Base-by-base conservation (phyloP, 2,797 vertebrate species). In the Helicolenus hilgendorfi region DNA sequence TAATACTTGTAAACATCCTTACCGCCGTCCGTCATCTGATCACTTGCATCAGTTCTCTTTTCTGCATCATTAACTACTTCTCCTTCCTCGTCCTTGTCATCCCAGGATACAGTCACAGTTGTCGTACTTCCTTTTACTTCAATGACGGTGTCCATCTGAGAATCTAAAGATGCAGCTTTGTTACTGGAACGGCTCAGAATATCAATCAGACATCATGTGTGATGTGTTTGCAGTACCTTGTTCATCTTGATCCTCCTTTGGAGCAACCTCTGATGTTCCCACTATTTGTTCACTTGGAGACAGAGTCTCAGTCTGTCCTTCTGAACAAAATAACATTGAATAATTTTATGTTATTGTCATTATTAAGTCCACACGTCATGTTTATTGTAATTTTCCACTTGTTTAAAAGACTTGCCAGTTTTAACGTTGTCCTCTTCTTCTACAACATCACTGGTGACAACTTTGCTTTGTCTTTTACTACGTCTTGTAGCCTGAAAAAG, bases 31-130 rank as follows among this genome's bases (percentile, higher is more conserved):
- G 15, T 77, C 11, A 72, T 81, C 38, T 70, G 41, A 71, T 86
- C 74, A 33, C n/a, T 55, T 10, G 24, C 24, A 11, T 18, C 26
- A 1, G 24, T 67, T 20, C 0, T 18, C 1, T 15, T 71, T 58
- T 78, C 26, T 0, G 6, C 5, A 22, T 36, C 71, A 31, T 6
- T 53, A 15, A 1, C 24, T 13, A 1, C 26, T 15, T 70, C 27
- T 74, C 18, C 72, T 69, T 73, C 77, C 31, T 60, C 33, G 20
- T 41, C 78, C 35, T 81, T 84, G 31, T 79, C 60, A 26, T 86
- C 71, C 85, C 84, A 91, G 2, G 85, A 84, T 2, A 92, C 79
- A 24, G 72, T 79, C 33, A 94, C 89, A 31, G 82, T 86, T 3
- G 83, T 22, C 0, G 9, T 7, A 3, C 18, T 83, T 77, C 89